Evolutionary conservation across 1,140 invertebrate genomes (phyloP), one percentile per base, ranked within the genome.

Genomic region (Oryctes rhinoceros): DNA sequence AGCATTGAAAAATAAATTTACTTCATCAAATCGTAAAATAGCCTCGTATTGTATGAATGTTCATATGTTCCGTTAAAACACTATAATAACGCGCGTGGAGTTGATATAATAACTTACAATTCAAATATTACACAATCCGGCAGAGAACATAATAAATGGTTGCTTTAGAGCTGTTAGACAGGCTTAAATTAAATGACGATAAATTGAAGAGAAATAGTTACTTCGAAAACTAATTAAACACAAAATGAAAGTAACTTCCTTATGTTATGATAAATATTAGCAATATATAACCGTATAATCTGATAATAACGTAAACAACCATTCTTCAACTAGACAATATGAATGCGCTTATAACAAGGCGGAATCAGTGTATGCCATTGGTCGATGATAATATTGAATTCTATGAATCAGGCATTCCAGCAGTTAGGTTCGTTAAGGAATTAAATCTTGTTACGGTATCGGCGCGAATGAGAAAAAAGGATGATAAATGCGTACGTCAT

Each of bases 171-270:
- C 39, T 44, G 39, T 44, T 44, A 44, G 53, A 59, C 53, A 18
- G 15, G 5, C 5, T 59, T 59, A 59, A 59, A 59, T 59, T 59
- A 59, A 18, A 59, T 18, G 53, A 59, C 53, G 15, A n/a, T 59
- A 59, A 59, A 59, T 59, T 59, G 53, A 59, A 18, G 53, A 59
- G 53, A 59, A 59, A 59, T 59, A 59, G 53, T 59, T 59, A 59
- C 18, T 59, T 59, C 15, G 15, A 59, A 59, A 18, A 59, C 15
- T 59, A 59, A 59, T 59, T 59, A 59, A 59, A 59, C 53, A n/a
- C 18, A 3, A 59, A 59, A 59, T 59, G 53, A 59, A 59, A 59
- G 15, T 59, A 59, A 59, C 53, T 59, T 59, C 53, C 53, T n/a
- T 59, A 59, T 59, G 15, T 18, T 59, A n/a, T 59, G 53, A 59